Base-by-base conservation (phyloP, 2,113 vertebrate genomes). In the Prunella himalayana region DNA sequence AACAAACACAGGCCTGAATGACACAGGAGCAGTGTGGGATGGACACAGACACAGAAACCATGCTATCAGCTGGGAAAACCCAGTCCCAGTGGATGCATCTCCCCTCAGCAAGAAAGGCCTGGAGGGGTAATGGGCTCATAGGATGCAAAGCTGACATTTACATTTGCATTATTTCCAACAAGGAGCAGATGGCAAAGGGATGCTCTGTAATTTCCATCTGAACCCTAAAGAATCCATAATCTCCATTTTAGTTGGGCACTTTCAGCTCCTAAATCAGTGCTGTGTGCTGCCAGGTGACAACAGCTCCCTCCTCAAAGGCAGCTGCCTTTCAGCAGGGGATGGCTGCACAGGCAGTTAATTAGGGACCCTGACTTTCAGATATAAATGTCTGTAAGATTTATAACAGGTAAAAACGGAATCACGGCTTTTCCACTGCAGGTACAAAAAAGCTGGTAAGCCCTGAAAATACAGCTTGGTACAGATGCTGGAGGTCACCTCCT, bases 141-240 rank as follows among this genome's bases (percentile, higher is more conserved):
- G 83, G n/a, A 56, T 50, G 82, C 53, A 93, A 84, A 84, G 14
- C 35, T 92, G 94, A 94, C 88, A 92, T 95, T 90, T 94, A 86
- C 63, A 95, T 77, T 72, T 76, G 37, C 88, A 69, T 82, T 76
- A 82, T 68, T 88, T 85, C 85, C 95, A 92, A 25, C 37, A 39
- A 17, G 30, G 75, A 95, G 82, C 88, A 97, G 90, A 90, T 93
- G 88, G 92, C 79, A 88, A 90, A 88, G 79, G 76, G 68, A 77
- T 8, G 7, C 50, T 86, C 57, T 5, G 2, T 82, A 72, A 84
- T 88, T 88, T 94, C 75, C 39, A 44, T 15, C 37, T 49, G 92
- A 94, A 93, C 59, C 65, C 90, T 53, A 64, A 90, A 95, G 75
- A 82, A 86, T 88, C 61, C 47, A 51, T 54, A n/a, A 57, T 61